A percentile compares a stretch with the other conserved stretches of the same genome.
These are phyloP conservation scores for Sminthopsis crassicaudata DNA, from an alignment of 2,113 vertebrate species.

Conservation along the genomic window DNA sequence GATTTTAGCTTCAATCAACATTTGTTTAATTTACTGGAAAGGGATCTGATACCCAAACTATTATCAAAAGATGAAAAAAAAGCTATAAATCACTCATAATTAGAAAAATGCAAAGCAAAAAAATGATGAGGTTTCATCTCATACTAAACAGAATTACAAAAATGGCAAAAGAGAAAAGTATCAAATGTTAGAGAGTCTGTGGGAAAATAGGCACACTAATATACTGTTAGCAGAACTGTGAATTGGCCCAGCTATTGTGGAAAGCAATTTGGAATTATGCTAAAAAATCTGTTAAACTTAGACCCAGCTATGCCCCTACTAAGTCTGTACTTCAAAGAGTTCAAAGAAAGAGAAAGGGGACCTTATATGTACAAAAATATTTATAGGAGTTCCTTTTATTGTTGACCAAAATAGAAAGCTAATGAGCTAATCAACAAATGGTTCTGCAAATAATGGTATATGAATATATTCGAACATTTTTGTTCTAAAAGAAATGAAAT, in stretches of 20 bases:
- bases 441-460: background rate
- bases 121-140: background rate
- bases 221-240: background rate
- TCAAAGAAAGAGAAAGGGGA: background rate
- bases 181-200: background rate
- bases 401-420: background rate
- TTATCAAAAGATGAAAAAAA: background rate
- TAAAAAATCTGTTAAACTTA: background rate
- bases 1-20: background rate
- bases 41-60: background rate
- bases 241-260: background rate
- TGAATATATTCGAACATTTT: background rate
- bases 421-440: background rate
- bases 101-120: background rate
- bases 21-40: background rate
- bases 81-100: background rate
- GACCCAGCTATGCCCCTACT: background rate
- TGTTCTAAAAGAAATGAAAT: background rate
- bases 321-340: background rate
- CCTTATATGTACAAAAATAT: background rate
- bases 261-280: background rate
- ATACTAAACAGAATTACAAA: background rate
- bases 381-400: background rate
- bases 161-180: background rate
- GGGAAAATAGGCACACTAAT: background rate